Evolutionary conservation across 2,113 vertebrate species (phyloP), one percentile per base, ranked within the genome.

Genomic region (Brachypteracias leptosomus): DNA sequence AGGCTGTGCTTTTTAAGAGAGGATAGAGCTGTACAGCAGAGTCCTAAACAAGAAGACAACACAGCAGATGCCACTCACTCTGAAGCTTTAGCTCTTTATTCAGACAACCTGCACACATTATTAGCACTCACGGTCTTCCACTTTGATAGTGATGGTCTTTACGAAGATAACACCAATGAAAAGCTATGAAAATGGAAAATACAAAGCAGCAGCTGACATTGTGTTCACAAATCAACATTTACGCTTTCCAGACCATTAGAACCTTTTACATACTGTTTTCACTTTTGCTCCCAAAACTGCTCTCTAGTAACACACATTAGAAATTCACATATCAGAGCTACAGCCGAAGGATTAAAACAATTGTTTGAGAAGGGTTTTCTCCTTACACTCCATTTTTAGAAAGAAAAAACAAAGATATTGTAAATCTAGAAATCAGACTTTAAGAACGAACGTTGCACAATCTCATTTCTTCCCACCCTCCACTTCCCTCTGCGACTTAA

Each of bases 1-100:
- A 58, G 58, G 46, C 35, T 28, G 20, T 36, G 19, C 70, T 61
- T 75, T 67, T 42, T 44, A 24, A 47, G 47, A 76, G 33, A 35
- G 42, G 57, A 70, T 16, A 40, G 36, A 78, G 25, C 7, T 66
- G 62, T 46, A 19, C 61, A 29, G 55, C 3, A 79, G 22, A 73
- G 28, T 7, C 35, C 58, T 79, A 25, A 84, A 73, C 13, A 80
- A 81, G 29, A 76, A 76, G 36, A 40, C 55, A 62, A 51, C 13
- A 36, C 0, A 2, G 38, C 46, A 49, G 36, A 44, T 35, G 49
- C 17, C 9, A 29, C 42, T 81, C 0, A 0, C n/a, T 40, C 25
- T 55, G 52, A 35, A 46, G 25, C 15, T 21, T 36, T 33, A 61
- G 29, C 16, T 81, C 25, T 52, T 70, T 65, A 42, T 9, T 31